A percentile compares a stretch with the other conserved stretches of the same genome.
phyloP scores from a whole-genome alignment of 2,888 invertebrate species.

The Deilephila porcellus region DNA sequence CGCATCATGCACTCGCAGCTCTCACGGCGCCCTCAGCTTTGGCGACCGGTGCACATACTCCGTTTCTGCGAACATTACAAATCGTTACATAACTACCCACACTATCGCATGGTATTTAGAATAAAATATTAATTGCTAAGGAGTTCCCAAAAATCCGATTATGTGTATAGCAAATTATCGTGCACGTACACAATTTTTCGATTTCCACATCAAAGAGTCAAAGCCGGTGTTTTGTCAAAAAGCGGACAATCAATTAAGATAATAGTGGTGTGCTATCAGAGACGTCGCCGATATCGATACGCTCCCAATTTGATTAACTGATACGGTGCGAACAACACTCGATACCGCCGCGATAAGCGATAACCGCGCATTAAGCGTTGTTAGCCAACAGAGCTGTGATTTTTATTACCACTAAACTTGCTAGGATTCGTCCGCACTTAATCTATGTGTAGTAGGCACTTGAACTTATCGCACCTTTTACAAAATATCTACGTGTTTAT shows the following conservation, averaged over 20 bases:
- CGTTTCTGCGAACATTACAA: slow-evolving; percentile 67
- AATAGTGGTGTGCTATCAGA: slow-evolving; percentile 75
- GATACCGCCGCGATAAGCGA: slow-evolving; percentile 77
- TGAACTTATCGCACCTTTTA: slow-evolving; percentile 13
- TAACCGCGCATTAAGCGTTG: slow-evolving; percentile 77
- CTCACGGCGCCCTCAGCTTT: slow-evolving; percentile 47
- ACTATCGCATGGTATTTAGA: slow-evolving; percentile 15
- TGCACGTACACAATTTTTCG: slow-evolving; percentile 35
- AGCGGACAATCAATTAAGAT: slow-evolving; percentile 82
- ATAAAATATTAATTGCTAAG: slow-evolving; percentile 25
- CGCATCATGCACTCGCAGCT: slow-evolving; percentile 49
- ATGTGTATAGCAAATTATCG: slow-evolving; percentile 19
- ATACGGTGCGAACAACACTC: slow-evolving; percentile 76
- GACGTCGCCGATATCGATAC: slow-evolving; percentile 77
- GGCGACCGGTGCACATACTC: slow-evolving; percentile 60
- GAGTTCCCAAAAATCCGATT: slow-evolving; percentile 21
- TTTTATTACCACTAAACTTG: slow-evolving; percentile 77
- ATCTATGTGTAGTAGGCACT: slow-evolving; percentile 48
- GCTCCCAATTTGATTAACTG: slow-evolving; percentile 82
- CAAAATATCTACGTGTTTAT: slow-evolving; percentile 21
- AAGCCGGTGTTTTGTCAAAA: slow-evolving; percentile 72
- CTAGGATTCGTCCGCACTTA: slow-evolving; percentile 61
- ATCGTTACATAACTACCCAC: slow-evolving; percentile 24
- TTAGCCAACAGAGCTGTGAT: slow-evolving; percentile 77
- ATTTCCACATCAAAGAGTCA: slow-evolving; percentile 64